Base-by-base conservation (phyloP, 2,797 vertebrate species). In the Lerista edwardsae region DNA sequence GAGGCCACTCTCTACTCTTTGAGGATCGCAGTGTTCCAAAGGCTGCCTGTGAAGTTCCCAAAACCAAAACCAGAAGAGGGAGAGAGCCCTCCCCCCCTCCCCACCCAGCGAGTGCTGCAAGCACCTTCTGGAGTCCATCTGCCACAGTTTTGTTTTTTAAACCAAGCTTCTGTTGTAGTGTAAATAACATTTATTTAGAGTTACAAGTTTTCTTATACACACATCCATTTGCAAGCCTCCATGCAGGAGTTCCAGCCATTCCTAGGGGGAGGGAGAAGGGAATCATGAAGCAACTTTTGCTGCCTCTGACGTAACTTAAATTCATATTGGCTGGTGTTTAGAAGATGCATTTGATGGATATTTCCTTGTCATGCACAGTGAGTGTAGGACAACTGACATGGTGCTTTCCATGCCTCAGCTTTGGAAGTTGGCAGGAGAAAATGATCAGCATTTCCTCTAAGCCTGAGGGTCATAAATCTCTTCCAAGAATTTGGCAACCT, bases 321-420 rank as follows among this genome's bases (percentile, higher is more conserved):
- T 92, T 92, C 91, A 92, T 92, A 94, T 89, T 91, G 88, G 90
- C 92, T 91, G 89, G 90, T 93, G 93, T 94, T 95, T 94, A 94
- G 91, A 90, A 88, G 85, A 93, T 93, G 90, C 90, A 90, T 91
- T 92, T 92, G 91, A 88, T 91, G 82, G 91, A 88, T 91, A 87
- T 93, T 94, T 94, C 85, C 91, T 93, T 88, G 87, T 75, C 86
- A 41, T 68, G 80, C 86, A 87, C 83, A 76, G 76, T 8, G 81
- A 90, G 74, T 2, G 15, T 55, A 91, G 80, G 82, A 88, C 83
- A 85, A 86, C 8, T 59, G 83, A 93, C 79, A 74, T 68, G 4
- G 2, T 39, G 79, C 88, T 82, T 91, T 84, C 84, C 85, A 84
- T 83, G 91, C 89, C 89, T 90, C 89, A 75, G 41, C 91, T 93